These are phyloP conservation scores for Danio jaintianensis DNA, from an alignment of 2,797 vertebrate genomes.

Conservation along the genomic window DNA sequence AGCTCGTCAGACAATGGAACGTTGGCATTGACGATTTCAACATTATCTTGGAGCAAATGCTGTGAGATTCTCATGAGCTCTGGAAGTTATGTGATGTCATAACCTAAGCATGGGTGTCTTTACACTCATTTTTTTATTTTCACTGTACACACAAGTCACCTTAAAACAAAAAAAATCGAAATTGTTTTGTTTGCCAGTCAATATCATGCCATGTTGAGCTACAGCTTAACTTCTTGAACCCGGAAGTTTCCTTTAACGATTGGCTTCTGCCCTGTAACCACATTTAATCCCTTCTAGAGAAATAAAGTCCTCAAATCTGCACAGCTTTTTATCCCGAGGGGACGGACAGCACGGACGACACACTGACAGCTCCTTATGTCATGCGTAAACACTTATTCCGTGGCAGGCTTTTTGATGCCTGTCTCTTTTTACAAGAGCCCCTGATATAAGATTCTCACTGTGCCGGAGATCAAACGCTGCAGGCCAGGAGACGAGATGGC, in stretches of 20 bases:
- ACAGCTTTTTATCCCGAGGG: conserved; percentile 37
- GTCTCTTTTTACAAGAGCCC: conserved; percentile 58
- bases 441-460: conserved; percentile 63
- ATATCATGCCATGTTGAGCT: neutral
- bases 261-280: conserved; percentile 22
- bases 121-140: neutral
- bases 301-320: conserved; percentile 51
- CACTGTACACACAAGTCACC: neutral
- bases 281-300: conserved; percentile 36
- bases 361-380: conserved; percentile 62
- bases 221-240: conserved; percentile 24
- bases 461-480: conserved; percentile 54
- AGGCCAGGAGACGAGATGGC: conserved; percentile 49
- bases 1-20: conserved; percentile 35
- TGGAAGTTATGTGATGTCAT: conserved; percentile 21
- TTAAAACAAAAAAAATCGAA: neutral
- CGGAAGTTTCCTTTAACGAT: conserved; percentile 22
- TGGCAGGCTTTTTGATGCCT: conserved; percentile 46
- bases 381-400: conserved; percentile 55
- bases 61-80: conserved; percentile 35
- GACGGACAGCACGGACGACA: conserved; percentile 40
- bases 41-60: conserved; percentile 28
- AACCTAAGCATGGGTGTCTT: conserved; percentile 1
- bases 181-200: neutral
- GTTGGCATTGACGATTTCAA: conserved; percentile 35